Conservation (phyloP, 1,140 invertebrate species). For the Drosophila quadrilineata region DNA sequence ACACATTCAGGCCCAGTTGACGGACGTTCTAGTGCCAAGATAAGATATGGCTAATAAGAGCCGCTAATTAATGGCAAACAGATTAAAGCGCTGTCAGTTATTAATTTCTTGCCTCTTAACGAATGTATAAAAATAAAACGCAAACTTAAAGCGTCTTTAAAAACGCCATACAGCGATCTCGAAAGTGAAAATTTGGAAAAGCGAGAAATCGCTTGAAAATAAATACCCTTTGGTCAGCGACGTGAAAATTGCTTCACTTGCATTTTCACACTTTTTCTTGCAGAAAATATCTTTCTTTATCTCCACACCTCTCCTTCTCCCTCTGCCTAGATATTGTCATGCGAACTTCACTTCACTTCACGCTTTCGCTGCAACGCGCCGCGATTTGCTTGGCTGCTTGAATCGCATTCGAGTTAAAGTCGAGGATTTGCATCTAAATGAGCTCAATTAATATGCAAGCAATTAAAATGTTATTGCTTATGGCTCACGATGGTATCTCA, state of each 20-base stretch:
- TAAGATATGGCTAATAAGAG: slow-evolving; percentile 36
- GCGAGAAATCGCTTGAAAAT: no score
- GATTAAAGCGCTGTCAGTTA: slow-evolving; percentile 35
- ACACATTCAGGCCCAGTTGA: slow-evolving; percentile 32
- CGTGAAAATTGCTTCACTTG: slow-evolving; percentile 53
- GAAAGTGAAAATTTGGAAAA: no score
- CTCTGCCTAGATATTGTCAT: neutral
- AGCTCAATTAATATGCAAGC: slow-evolving; percentile 72
- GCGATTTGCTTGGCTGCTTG: slow-evolving; percentile 35
- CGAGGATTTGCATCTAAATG: slow-evolving; percentile 70
- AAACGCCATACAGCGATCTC: no score
- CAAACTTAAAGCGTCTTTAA: no score
- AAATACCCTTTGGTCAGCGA: no score
- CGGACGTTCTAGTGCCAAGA: slow-evolving; percentile 21
- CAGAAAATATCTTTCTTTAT: slow-evolving; percentile 44
- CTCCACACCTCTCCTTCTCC: slow-evolving; percentile 57
- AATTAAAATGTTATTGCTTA: slow-evolving; percentile 67
- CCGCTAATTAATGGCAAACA: slow-evolving; percentile 50
- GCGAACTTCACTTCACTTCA: neutral
- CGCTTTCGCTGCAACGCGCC: neutral
- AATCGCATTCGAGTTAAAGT: slow-evolving; percentile 4
- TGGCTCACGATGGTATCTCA: no score
- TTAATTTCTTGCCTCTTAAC: no score
- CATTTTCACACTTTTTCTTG: slow-evolving; percentile 58
- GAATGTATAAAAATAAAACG: no score